These are phyloP conservation scores for Paedocypris micromegethes DNA, from an alignment of 2,797 vertebrate genomes.

Conservation along the genomic window DNA sequence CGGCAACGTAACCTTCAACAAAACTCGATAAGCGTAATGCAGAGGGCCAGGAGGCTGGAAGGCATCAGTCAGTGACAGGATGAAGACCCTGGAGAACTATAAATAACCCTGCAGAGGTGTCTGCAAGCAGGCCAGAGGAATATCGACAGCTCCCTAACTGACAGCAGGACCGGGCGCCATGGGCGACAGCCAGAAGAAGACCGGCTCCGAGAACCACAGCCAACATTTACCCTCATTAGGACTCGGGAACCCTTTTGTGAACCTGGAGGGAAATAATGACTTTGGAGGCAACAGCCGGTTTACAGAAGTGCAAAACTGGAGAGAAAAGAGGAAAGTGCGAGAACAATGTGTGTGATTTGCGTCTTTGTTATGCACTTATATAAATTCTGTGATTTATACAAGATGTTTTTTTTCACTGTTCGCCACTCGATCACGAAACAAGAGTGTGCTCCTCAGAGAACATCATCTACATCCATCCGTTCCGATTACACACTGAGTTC, in stretches of 20 bases:
- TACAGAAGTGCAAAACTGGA: background rate
- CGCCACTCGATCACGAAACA: no score
- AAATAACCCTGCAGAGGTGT: constrained; percentile 41
- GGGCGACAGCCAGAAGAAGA: constrained; percentile 34
- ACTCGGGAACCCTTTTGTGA: constrained; percentile 13
- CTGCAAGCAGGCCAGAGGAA: constrained; percentile 21
- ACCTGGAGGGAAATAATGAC: constrained; percentile 7
- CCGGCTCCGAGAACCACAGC: constrained; percentile 26
- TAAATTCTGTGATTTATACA: background rate
- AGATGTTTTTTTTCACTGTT: background rate
- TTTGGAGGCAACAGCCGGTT: constrained; percentile 17
- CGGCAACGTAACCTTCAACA: constrained; percentile 43
- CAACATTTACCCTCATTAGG: constrained; percentile 29
- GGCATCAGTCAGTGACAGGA: constrained; percentile 43
- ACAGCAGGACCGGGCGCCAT: constrained; percentile 27
- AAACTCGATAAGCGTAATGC: constrained; percentile 28
- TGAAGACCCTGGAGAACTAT: constrained; percentile 34
- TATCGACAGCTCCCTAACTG: constrained; percentile 37
- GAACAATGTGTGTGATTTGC: constrained; percentile 4
- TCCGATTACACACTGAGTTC: constrained; percentile 63
- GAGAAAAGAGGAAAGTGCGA: background rate
- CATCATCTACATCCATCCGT: constrained; percentile 57
- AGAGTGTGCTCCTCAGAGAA: constrained; percentile 21
- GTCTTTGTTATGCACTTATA: no score
- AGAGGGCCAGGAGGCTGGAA: constrained; percentile 32